Conservation (phyloP, 2,888 invertebrate species). For the Melinaea marsaeus region DNA sequence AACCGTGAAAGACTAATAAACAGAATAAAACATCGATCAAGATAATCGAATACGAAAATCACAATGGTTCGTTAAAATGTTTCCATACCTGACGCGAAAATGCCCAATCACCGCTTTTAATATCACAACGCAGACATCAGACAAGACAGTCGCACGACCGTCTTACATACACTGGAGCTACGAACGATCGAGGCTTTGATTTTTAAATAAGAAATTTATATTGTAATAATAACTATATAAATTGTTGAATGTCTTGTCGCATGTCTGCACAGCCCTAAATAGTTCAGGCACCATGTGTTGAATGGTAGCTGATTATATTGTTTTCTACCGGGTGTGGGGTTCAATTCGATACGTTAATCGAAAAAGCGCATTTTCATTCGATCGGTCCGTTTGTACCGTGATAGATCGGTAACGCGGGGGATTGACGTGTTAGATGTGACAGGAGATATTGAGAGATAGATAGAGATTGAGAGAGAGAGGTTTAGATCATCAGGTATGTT, state of each 20-base stretch:
- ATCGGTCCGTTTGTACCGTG: conserved; percentile 56
- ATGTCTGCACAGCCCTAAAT: conserved; percentile 9
- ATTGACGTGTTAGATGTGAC: too few species aligned
- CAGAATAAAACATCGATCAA: conserved; percentile 61
- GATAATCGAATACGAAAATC: conserved; percentile 70
- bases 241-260: conserved; percentile 5
- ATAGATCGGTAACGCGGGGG: conserved; percentile 42
- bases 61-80: conserved; percentile 74
- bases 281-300: conserved; percentile 36
- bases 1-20: conserved; percentile 43
- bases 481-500: too few species aligned
- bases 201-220: too few species aligned
- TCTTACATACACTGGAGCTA: too few species aligned
- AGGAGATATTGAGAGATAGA: too few species aligned
- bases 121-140: conserved; percentile 39
- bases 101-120: conserved; percentile 73
- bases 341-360: conserved; percentile 72
- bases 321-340: conserved; percentile 63
- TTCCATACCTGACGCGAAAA: conserved; percentile 55
- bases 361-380: conserved; percentile 69
- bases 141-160: conserved; percentile 6
- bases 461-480: too few species aligned
- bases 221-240: not conserved
- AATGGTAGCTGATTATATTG: conserved; percentile 77
- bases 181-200: too few species aligned